Conservation (phyloP, 64 coral and sea anemone species). For the Astreopora myriophthalma region DNA sequence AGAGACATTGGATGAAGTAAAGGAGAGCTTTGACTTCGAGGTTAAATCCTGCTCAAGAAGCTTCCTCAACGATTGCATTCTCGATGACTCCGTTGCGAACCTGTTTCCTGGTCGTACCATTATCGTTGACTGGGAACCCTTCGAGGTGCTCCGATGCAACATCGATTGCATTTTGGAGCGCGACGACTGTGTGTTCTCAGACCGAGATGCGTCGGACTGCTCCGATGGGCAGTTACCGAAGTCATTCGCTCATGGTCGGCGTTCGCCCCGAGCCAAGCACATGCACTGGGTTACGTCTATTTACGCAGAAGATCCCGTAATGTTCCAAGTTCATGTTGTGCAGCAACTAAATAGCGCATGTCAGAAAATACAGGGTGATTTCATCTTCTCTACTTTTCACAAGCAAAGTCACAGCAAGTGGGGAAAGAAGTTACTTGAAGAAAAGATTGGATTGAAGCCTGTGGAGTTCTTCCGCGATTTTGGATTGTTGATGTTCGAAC, state of each 20-base stretch:
- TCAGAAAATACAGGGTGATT: conserved; percentile 38
- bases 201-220: conserved; percentile 72
- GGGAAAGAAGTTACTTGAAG: conserved; percentile 73
- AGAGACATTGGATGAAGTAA: background rate
- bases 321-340: conserved; percentile 79
- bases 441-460: conserved; percentile 45
- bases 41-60: conserved; percentile 69
- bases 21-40: conserved; percentile 8
- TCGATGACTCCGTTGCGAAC: conserved; percentile 70
- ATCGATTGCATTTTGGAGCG: conserved; percentile 73
- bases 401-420: conserved; percentile 45
- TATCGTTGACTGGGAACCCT: conserved; percentile 92
- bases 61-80: conserved; percentile 55
- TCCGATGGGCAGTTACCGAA: conserved; percentile 54
- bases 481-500: conserved; percentile 89
- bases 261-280: conserved; percentile 66
- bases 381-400: conserved; percentile 90
- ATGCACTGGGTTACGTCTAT: conserved; percentile 87
- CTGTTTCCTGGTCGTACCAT: conserved; percentile 80
- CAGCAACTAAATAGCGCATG: conserved; percentile 76
- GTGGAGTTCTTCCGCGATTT: conserved; percentile 87
- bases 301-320: conserved; percentile 85
- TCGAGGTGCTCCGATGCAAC: conserved; percentile 75
- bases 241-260: conserved; percentile 89
- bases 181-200: conserved; percentile 70